Evolutionary conservation across 2,888 invertebrate genomes (phyloP), one percentile per base, ranked within the genome.

Genomic region (Chaetoderma sp.): DNA sequence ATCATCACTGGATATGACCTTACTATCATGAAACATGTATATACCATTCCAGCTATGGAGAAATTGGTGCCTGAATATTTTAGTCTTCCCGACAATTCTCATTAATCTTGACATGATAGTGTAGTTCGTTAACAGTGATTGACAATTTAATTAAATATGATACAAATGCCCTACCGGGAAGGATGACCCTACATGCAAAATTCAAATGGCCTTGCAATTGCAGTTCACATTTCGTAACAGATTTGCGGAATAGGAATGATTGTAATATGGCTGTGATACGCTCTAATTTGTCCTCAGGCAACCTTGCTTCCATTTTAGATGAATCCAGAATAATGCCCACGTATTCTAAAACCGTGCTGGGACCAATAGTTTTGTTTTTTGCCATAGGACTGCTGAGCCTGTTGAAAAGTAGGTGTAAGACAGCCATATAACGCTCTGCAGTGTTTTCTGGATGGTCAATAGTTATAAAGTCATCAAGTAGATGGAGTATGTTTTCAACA

Each of bases 141-240:
- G 60, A 50, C 3, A 28, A 23, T 18, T 60, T 50, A 32, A 60
- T 60, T 18, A 47, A 18, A 18, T 23, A 23, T 13, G 18, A 8
- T 13, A 8, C 16, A 47, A 47, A 47, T 10, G 8, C 50, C 6
- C 60, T 23, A 18, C 60, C 60, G 3, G 60, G 60, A 0, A 21
- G 3, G 30, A 60, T 18, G 4, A 45, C 50, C n/a, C 10, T 4
- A 50, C 49, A 63, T 4, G 36, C 44, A 36, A 57, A 63, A 36
- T 63, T 63, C 16, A 57, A 42, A n/a, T 47, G 4, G n/a, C 63
- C 63, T 10, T 57, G 13, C 4, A 33, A 47, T 39, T 63, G 63
- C 2, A 63, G 32, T 23, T 63, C 44, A 8, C 25, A 28, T 21
- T 54, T n/a, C 18, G 54, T 61, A 18, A 58, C 33, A 27, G 23